These are phyloP conservation scores for Onychostoma macrolepis DNA, from an alignment of 2,113 vertebrate genomes.

Conservation along the genomic window DNA sequence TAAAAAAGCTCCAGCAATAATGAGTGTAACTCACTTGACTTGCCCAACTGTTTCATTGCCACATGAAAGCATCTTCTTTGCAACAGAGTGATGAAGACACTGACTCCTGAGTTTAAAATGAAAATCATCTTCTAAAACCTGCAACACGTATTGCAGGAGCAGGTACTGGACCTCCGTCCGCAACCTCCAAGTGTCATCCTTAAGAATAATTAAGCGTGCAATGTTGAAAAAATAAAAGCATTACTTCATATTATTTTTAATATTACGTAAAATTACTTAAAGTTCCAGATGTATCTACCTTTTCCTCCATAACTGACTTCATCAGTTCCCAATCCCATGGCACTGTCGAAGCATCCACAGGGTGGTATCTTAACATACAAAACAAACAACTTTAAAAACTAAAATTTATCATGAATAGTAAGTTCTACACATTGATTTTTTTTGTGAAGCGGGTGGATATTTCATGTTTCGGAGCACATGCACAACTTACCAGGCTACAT, in stretches of 20 bases:
- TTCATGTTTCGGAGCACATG: not conserved
- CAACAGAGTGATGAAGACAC: conserved; percentile 79
- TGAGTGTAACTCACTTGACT: conserved; percentile 76
- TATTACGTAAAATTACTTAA: not conserved
- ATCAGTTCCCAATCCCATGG: conserved; percentile 92
- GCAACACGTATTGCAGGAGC: conserved; percentile 86
- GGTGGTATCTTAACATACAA: conserved; percentile 81
- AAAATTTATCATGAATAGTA: not conserved
- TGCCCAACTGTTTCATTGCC: conserved; percentile 76
- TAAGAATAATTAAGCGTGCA: not conserved
- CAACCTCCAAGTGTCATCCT: conserved; percentile 56
- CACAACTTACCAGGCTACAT: not conserved
- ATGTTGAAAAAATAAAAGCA: not conserved
- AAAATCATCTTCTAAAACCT: conserved; percentile 93
- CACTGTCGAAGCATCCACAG: conserved; percentile 75
- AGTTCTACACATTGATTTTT: not conserved
- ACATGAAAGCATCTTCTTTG: conserved; percentile 84
- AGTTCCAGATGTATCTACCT: conserved; percentile 75
- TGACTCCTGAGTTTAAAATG: conserved; percentile 71
- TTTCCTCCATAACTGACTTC: conserved; percentile 76
- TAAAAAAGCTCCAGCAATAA: not conserved
- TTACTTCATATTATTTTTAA: not conserved
- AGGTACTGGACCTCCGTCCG: conserved; percentile 73
- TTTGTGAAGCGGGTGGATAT: not conserved
- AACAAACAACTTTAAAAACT: not conserved